Percentiles rank a stretch among this genome's conserved stretches.
Evolutionary conservation across 2,113 vertebrate species (phyloP).

Genomic region (Corythornis madagascariensis): DNA sequence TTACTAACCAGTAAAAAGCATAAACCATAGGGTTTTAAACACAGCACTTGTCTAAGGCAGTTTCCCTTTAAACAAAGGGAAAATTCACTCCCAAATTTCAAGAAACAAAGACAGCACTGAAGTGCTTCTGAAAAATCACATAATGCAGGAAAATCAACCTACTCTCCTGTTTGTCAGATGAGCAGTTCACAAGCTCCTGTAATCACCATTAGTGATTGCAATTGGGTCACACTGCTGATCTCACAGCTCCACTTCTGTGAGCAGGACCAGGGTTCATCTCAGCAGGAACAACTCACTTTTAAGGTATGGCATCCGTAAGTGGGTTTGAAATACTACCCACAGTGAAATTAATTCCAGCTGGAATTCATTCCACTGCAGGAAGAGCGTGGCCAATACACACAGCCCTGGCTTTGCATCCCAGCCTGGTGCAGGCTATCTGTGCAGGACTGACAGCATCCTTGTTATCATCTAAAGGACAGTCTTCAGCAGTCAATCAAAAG

Average conservation of each 20-base stretch:
- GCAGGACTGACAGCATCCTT: conserved; percentile 49
- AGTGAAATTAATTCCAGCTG: neutral
- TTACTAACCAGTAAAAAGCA: neutral
- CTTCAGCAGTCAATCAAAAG: conserved; percentile 52
- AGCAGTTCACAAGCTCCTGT: neutral
- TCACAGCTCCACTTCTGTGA: neutral
- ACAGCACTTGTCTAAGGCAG: neutral
- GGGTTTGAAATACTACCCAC: neutral
- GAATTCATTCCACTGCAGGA: neutral
- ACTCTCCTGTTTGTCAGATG: neutral
- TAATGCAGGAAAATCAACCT: neutral
- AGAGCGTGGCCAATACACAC: neutral
- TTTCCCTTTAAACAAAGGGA: neutral
- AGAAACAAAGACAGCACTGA: neutral
- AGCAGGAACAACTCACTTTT: neutral
- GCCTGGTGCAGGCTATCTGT: neutral
- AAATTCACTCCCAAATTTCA: neutral
- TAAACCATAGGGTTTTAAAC: neutral
- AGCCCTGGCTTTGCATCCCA: neutral
- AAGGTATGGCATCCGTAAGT: neutral
- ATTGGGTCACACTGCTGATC: neutral
- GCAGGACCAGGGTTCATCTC: neutral
- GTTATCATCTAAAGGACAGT: conserved; percentile 52
- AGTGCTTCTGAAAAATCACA: neutral
- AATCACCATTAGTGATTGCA: neutral